Evolutionary conservation across 2,888 invertebrate genomes (phyloP).

Genomic region (Thera britannica): DNA sequence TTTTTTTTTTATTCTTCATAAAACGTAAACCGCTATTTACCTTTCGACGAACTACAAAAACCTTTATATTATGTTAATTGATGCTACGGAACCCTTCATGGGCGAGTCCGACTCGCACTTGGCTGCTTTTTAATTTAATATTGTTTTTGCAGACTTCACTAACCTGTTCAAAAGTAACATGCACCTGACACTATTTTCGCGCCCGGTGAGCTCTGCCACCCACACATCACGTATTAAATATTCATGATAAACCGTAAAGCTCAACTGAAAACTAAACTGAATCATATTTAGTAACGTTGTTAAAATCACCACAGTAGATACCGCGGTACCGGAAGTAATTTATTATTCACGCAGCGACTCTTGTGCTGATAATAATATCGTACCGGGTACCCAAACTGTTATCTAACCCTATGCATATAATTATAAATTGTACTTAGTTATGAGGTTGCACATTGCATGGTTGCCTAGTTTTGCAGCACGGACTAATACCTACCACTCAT

Average conservation of each 20-base stretch:
- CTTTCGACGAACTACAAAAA: no score
- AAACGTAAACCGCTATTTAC: no score
- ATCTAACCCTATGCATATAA: constrained; percentile 1
- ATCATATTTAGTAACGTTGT: constrained; percentile 24
- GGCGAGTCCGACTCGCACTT: no score
- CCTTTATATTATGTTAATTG: no score
- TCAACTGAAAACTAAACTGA: constrained; percentile 25
- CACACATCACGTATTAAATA: constrained; percentile 19
- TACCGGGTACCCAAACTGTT: constrained; percentile 51
- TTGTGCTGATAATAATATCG: constrained; percentile 52
- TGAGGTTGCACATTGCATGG: background rate
- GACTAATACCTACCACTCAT: background rate
- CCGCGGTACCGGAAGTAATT: constrained; percentile 47
- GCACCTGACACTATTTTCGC: constrained; percentile 11
- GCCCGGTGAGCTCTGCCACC: constrained; percentile 13
- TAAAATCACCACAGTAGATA: constrained; percentile 23
- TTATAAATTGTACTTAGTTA: background rate
- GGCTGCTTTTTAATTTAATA: constrained; percentile 4
- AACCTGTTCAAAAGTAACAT: constrained; percentile 9
- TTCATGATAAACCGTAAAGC: constrained; percentile 25
- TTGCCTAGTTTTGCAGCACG: background rate
- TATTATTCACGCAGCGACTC: constrained; percentile 52
- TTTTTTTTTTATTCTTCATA: no score
- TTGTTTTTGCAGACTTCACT: constrained; percentile 1
- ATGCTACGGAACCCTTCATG: no score